Base-by-base conservation (phyloP, 2,888 invertebrate genomes). In the Phyllotreta cruciferae region DNA sequence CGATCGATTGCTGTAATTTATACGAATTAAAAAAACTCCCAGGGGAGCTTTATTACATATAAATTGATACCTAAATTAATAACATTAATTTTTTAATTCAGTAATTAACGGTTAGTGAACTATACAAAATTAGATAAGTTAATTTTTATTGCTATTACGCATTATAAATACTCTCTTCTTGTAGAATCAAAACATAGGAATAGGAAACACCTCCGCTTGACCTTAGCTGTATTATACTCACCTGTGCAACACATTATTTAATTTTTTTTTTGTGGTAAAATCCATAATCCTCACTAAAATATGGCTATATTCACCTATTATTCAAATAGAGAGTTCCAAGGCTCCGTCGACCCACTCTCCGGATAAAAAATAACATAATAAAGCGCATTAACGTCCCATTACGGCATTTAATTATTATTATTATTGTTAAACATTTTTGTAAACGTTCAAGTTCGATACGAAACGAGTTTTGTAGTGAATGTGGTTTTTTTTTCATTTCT, bases 281-380 rank as follows among this genome's bases (percentile, higher is more conserved):
- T 14, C 10, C 6, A 11, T 10, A 44, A 44, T 44, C 44, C 44
- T 44, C 44, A 44, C 44, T 8, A 44, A 44, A 44, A 44, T 14
- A 24, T 24, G 24, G 24, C 24, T 24, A 24, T 24, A 47, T 47
- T 14, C 14, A 47, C 47, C 47, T n/a, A 47, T 47, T n/a, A 14
- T 47, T 47, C 10, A 44, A 44, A 44, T 44, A 44, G n/a, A 13
- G n/a, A 8, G 6, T 47, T 24, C 24, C 47, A 47, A 47, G 47
- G 47, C 6, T 35, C 36, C 9, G 6, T 49, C 34, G 11, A 11
- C 49, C 49, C 34, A 49, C 49, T 49, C 47, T 47, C 24, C 34
- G 10, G 34, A 35, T n/a, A 49, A 49, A 49, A 49, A 49, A 35
- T 49, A 36, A 35, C 35, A 49, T 49, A 49, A 49, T 49, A 49